Conservation (phyloP, 2,888 invertebrate genomes). For the Ommatoiulus sabulosus region DNA sequence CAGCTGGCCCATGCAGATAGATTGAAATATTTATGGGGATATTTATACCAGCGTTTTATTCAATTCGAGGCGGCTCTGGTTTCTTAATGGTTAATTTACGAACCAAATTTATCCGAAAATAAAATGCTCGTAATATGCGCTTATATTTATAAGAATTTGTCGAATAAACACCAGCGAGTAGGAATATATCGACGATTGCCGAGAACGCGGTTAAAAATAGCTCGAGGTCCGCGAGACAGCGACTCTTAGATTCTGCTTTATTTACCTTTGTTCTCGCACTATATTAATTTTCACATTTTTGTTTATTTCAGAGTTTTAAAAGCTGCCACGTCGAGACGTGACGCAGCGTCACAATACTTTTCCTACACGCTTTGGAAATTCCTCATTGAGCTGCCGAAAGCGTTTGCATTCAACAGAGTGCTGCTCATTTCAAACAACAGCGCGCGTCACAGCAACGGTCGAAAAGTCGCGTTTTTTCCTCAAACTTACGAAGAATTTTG, state of each 20-base stretch:
- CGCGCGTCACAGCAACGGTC: not conserved
- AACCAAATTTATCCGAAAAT: conserved; percentile 36
- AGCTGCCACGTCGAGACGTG: not conserved
- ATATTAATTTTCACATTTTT: conserved; percentile 13
- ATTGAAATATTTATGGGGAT: conserved; percentile 54
- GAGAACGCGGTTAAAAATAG: conserved; percentile 16
- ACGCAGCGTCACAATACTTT: not conserved
- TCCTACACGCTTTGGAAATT: too few relatives aligned
- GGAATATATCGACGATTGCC: not conserved
- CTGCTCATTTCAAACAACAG: too few relatives aligned
- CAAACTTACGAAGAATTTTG: not conserved
- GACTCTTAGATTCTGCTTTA: not conserved
- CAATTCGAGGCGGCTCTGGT: conserved; percentile 47
- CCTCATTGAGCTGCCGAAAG: not conserved
- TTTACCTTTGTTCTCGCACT: not conserved
- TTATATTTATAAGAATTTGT: conserved; percentile 40
- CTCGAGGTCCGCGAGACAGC: not conserved
- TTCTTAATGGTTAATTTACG: conserved; percentile 50
- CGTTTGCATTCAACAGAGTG: not conserved
- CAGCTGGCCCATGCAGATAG: conserved; percentile 54
- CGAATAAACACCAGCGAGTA: not conserved
- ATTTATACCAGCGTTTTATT: conserved; percentile 49
- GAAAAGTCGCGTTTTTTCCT: not conserved
- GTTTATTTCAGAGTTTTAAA: conserved; percentile 37
- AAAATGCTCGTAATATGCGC: not conserved